phyloP scores from a whole-genome alignment of 2,888 invertebrate species.

The Drosophila mayaguana region DNA sequence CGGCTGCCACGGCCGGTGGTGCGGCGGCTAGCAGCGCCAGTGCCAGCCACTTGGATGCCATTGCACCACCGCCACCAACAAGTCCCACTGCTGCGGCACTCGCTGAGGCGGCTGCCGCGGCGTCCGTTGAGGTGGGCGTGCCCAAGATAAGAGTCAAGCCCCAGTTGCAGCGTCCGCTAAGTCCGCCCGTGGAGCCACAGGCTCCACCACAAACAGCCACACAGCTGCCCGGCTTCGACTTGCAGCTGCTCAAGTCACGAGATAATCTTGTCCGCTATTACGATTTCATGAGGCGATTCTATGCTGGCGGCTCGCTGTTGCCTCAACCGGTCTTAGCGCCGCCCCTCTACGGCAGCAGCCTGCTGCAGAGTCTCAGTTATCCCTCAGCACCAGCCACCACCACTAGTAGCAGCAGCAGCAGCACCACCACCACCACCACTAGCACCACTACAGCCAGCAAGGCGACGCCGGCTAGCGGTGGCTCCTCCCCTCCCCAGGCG shows the following conservation, averaged over 20 bases:
- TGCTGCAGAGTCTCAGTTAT: slow-evolving; percentile 67
- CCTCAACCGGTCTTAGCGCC: slow-evolving; percentile 72
- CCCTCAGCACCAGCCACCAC: slow-evolving; percentile 29
- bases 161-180: slow-evolving; percentile 75
- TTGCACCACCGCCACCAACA: slow-evolving; percentile 21
- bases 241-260: slow-evolving; percentile 78
- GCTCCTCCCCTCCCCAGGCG: slow-evolving; percentile 63
- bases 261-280: slow-evolving; percentile 83
- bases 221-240: slow-evolving; percentile 62
- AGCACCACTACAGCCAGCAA: slow-evolving; percentile 27
- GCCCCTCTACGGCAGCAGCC: slow-evolving; percentile 67
- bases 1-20: slow-evolving; percentile 18
- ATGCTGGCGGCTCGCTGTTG: slow-evolving; percentile 69
- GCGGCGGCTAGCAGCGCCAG: slow-evolving; percentile 29
- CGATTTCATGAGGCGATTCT: slow-evolving; percentile 83
- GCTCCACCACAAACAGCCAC: neutral
- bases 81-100: slow-evolving; percentile 22
- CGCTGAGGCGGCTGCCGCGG: slow-evolving; percentile 34
- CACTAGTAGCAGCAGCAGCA: slow-evolving; percentile 23
- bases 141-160: slow-evolving; percentile 80
- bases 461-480: slow-evolving; percentile 9
- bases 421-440: slow-evolving; percentile 21
- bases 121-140: slow-evolving; percentile 52
- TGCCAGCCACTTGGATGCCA: slow-evolving; percentile 26
- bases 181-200: slow-evolving; percentile 52